Evolutionary conservation across 2,888 invertebrate genomes (phyloP).

Genomic region (Pseudanteris insignis): DNA sequence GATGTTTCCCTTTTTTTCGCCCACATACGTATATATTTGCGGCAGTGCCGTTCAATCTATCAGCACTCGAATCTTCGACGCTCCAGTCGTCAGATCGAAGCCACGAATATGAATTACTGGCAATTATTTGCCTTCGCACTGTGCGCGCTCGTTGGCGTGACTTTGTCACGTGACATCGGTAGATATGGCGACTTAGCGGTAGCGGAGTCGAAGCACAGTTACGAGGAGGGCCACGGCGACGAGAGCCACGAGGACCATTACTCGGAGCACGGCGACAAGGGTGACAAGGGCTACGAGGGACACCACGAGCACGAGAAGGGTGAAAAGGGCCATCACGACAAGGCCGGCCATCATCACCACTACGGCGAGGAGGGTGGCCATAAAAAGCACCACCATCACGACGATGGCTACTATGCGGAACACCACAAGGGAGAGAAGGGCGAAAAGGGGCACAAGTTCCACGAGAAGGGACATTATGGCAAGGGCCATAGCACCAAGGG

Average conservation of each 20-base stretch:
- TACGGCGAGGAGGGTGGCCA: constrained; percentile 23
- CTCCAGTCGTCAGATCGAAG: not conserved
- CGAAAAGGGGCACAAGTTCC: constrained; percentile 23
- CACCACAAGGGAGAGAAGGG: constrained; percentile 26
- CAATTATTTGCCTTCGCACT: constrained; percentile 4
- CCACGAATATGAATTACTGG: no score
- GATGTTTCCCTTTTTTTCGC: constrained; percentile 54
- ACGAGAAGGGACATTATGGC: constrained; percentile 23
- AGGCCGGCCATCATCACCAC: constrained; percentile 19
- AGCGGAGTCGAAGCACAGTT: constrained; percentile 69
- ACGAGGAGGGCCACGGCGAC: constrained; percentile 74
- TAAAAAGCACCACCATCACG: constrained; percentile 25
- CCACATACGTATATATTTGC: constrained; percentile 58
- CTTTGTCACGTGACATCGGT: constrained; percentile 66
- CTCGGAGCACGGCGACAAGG: constrained; percentile 66
- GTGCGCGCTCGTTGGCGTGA: constrained; percentile 12
- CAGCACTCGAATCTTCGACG: constrained; percentile 45
- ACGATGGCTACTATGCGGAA: constrained; percentile 24
- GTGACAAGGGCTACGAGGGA: constrained; percentile 14
- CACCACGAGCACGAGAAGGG: constrained; percentile 23
- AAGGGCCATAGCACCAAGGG: constrained; percentile 35
- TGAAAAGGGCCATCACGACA: constrained; percentile 21
- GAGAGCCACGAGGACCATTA: constrained; percentile 75
- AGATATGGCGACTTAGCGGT: constrained; percentile 69
- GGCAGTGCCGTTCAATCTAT: constrained; percentile 48